Evolutionary conservation across 2,113 vertebrate species (phyloP).

Genomic region (Corythoichthys intestinalis): DNA sequence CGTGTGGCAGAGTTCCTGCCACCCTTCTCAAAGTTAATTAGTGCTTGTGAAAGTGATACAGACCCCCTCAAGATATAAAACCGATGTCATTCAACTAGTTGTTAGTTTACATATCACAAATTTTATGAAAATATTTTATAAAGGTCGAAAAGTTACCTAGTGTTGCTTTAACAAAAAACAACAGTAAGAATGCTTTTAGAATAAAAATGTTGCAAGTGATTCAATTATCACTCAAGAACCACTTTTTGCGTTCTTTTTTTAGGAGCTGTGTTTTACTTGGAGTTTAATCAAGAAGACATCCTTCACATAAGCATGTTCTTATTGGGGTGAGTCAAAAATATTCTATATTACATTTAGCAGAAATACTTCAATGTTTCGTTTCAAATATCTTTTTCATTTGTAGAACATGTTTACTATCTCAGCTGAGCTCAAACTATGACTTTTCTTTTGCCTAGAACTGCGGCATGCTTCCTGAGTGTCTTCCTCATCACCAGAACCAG

Average conservation of each 20-base stretch:
- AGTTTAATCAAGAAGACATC: conserved; percentile 81
- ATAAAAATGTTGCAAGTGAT: not conserved
- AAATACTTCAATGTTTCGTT: not conserved
- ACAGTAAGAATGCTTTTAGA: not conserved
- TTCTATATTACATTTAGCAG: not conserved
- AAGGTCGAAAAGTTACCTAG: too few relatives aligned
- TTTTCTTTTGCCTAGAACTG: conserved; percentile 70
- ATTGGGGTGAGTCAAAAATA: conserved; percentile 81
- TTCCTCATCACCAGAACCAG: conserved; percentile 88
- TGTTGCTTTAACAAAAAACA: too few relatives aligned
- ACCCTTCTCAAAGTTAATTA: too few relatives aligned
- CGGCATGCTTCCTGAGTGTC: conserved; percentile 85
- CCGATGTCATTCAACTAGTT: too few relatives aligned
- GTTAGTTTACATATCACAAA: too few relatives aligned
- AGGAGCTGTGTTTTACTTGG: conserved; percentile 92
- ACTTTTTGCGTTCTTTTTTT: not conserved
- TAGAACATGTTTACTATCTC: not conserved
- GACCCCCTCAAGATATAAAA: too few relatives aligned
- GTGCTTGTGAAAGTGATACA: too few relatives aligned
- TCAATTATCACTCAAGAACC: not conserved
- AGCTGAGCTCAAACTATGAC: not conserved
- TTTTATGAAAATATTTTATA: too few relatives aligned
- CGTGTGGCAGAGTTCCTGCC: too few relatives aligned
- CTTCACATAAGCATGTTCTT: conserved; percentile 93
- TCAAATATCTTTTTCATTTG: not conserved